Evolutionary conservation across 2,888 invertebrate species (phyloP).

Genomic region (Chloromyia formosa): DNA sequence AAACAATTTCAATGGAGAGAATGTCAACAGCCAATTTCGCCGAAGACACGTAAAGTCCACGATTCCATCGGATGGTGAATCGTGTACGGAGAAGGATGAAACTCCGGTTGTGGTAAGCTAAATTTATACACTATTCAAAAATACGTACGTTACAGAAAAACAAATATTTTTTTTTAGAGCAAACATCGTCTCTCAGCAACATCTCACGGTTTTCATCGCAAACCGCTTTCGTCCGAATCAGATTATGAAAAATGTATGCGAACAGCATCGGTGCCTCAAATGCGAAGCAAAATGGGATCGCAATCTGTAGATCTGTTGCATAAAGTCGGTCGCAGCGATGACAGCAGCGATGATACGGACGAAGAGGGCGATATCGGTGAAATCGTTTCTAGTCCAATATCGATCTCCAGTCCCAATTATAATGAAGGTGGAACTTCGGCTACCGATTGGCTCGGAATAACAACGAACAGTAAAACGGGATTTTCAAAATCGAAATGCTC

Average conservation of each 20-base stretch:
- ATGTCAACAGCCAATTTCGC: constrained; percentile 33
- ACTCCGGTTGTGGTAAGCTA: neutral
- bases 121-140: neutral
- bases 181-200: constrained; percentile 15
- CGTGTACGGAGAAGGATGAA: constrained; percentile 39
- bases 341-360: constrained; percentile 58
- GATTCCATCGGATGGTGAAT: constrained; percentile 25
- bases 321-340: constrained; percentile 10
- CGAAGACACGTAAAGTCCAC: neutral
- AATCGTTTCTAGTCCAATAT: constrained; percentile 70
- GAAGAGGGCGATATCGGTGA: constrained; percentile 68
- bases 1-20: constrained; percentile 42
- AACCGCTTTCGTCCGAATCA: constrained; percentile 52
- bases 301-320: constrained; percentile 38
- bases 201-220: constrained; percentile 38
- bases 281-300: constrained; percentile 23
- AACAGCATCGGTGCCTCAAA: constrained; percentile 5
- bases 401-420: constrained; percentile 60
- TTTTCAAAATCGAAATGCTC: neutral
- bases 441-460: constrained; percentile 88
- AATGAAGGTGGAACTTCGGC: constrained; percentile 71
- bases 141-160: too few relatives aligned
- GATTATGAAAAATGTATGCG: constrained; percentile 52
- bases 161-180: neutral
- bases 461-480: constrained; percentile 76